Percentiles rank a stretch among this genome's conserved stretches.
Conservation (phyloP, 2,888 invertebrate genomes). For the Ormyrus nitidulus region DNA sequence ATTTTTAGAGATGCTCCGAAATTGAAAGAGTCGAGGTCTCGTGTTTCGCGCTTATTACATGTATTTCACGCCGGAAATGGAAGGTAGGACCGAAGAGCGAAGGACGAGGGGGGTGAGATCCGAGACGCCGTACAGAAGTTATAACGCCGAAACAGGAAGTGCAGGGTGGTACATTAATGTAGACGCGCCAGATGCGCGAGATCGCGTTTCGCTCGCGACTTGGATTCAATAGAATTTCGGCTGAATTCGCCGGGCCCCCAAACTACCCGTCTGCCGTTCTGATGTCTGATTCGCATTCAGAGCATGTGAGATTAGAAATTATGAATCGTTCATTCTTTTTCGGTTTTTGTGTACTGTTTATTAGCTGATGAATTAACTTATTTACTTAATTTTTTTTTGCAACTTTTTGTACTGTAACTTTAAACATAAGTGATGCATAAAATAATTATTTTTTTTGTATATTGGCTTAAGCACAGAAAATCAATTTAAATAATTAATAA, state of each 20-base stretch:
- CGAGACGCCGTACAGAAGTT: constrained; percentile 44
- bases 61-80: constrained; percentile 52
- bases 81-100: constrained; percentile 43
- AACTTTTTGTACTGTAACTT: too few species aligned
- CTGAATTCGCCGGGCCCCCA: not conserved
- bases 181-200: constrained; percentile 42
- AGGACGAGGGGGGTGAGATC: constrained; percentile 48
- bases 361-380: too few species aligned
- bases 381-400: too few species aligned
- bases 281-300: too few species aligned
- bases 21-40: constrained; percentile 48
- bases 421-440: too few species aligned
- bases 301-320: too few species aligned
- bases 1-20: constrained; percentile 39
- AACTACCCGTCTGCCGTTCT: too few species aligned
- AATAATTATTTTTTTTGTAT: too few species aligned
- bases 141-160: constrained; percentile 35
- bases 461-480: too few species aligned
- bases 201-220: constrained; percentile 22
- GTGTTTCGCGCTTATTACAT: constrained; percentile 53
- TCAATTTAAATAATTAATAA: too few species aligned
- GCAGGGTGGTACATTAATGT: constrained; percentile 28
- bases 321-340: too few species aligned
- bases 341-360: too few species aligned
- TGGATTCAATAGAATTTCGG: constrained; percentile 17